Conservation (phyloP, 2,113 vertebrate genomes). For the Lepisosteus oculatus region DNA sequence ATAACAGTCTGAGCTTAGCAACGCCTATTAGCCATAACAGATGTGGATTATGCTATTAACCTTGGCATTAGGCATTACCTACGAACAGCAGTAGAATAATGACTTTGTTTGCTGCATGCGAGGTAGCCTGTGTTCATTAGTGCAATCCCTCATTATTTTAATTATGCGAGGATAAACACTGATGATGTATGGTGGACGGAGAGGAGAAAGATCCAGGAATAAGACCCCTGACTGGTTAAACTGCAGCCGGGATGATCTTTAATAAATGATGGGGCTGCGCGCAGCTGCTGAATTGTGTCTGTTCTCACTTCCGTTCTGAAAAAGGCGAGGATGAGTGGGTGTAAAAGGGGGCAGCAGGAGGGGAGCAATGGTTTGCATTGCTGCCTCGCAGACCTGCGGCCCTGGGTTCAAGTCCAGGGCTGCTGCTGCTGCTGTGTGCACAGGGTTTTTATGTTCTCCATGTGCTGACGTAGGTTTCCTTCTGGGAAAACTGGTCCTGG, state of each 20-base stretch:
- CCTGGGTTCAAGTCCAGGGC: too few species aligned
- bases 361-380: too few species aligned
- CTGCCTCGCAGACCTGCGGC: too few species aligned
- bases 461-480: too few species aligned
- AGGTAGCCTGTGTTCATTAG: slow-evolving; percentile 6
- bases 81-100: slow-evolving; percentile 59
- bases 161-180: slow-evolving; percentile 7
- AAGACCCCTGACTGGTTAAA: neutral
- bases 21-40: slow-evolving; percentile 59
- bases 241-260: neutral
- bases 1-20: slow-evolving; percentile 70
- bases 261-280: neutral
- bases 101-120: slow-evolving; percentile 57
- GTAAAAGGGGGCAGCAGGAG: too few species aligned
- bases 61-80: slow-evolving; percentile 58
- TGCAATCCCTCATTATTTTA: slow-evolving; percentile 43
- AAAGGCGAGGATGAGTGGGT: too few species aligned
- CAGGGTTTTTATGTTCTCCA: too few species aligned
- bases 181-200: neutral
- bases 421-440: too few species aligned
- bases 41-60: slow-evolving; percentile 70
- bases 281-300: neutral
- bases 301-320: too few species aligned
- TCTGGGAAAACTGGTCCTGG: too few species aligned
- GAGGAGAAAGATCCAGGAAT: neutral